Conservation (phyloP, 2,797 vertebrate species). For the Discoglossus pictus region DNA sequence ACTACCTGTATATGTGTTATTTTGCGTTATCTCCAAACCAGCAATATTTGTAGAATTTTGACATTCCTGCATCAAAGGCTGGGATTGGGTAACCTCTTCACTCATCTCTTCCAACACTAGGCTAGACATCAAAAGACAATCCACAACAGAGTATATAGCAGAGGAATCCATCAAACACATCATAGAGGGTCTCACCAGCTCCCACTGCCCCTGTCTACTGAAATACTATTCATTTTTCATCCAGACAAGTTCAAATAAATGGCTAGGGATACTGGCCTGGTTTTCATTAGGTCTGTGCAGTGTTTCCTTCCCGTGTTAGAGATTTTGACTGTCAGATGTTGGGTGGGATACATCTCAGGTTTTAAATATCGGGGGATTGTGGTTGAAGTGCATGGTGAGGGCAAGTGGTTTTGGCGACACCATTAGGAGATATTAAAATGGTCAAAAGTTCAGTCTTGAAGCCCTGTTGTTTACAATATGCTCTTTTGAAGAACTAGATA, state of each 20-base stretch:
- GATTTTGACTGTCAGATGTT: slow-evolving; percentile 31
- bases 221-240: slow-evolving; percentile 39
- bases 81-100: slow-evolving; percentile 36
- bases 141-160: slow-evolving; percentile 6
- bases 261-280: slow-evolving; percentile 27
- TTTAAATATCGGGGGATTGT: slow-evolving; percentile 6
- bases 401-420: background rate
- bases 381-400: slow-evolving; percentile 8
- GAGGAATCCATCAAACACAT: slow-evolving; percentile 31
- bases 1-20: slow-evolving; percentile 6
- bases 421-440: background rate
- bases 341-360: slow-evolving; percentile 33
- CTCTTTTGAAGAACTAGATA: too few species aligned
- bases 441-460: too few species aligned
- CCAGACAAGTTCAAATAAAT: slow-evolving; percentile 44
- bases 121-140: slow-evolving; percentile 27
- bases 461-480: too few species aligned
- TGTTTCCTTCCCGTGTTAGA: slow-evolving; percentile 41
- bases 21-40: background rate
- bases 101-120: slow-evolving; percentile 10
- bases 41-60: slow-evolving; percentile 7
- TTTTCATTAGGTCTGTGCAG: slow-evolving; percentile 39
- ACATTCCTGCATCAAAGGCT: slow-evolving; percentile 35
- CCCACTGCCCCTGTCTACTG: slow-evolving; percentile 8
- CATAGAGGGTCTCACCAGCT: slow-evolving; percentile 8